phyloP scores from a whole-genome alignment of 2,113 vertebrate genomes.

The Hippocampus zosterae region DNA sequence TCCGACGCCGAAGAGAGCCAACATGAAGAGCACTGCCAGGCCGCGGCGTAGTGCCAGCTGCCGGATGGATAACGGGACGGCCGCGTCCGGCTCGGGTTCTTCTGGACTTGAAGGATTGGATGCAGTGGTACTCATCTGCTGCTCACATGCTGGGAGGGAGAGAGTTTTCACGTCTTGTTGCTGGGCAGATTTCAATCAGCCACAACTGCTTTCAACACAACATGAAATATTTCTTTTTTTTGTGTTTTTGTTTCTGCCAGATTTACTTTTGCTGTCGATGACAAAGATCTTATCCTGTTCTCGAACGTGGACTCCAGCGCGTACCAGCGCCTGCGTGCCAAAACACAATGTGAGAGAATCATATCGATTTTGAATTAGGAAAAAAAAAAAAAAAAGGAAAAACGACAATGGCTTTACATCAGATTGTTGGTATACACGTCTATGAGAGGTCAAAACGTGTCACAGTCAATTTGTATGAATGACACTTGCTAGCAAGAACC shows the following conservation, averaged over 20 bases:
- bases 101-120: background rate
- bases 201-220: too few species aligned
- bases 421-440: too few species aligned
- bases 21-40: slow-evolving; percentile 53
- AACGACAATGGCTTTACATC: too few species aligned
- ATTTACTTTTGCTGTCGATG: slow-evolving; percentile 30
- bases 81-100: slow-evolving; percentile 10
- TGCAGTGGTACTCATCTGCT: background rate
- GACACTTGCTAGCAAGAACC: too few species aligned
- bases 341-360: too few species aligned
- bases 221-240: too few species aligned
- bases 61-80: slow-evolving; percentile 45
- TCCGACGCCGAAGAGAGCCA: slow-evolving; percentile 57
- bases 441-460: too few species aligned
- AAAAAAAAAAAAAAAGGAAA: too few species aligned
- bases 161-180: background rate
- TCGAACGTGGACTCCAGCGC: slow-evolving; percentile 35
- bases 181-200: background rate
- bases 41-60: slow-evolving; percentile 63
- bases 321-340: slow-evolving; percentile 30
- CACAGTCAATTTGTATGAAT: too few species aligned
- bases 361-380: too few species aligned
- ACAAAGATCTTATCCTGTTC: slow-evolving; percentile 10
- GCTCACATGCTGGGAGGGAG: background rate
- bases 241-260: background rate